Evolutionary conservation across 2,888 invertebrate species (phyloP), one percentile per base, ranked within the genome.

Genomic region (Lobophora halterata): DNA sequence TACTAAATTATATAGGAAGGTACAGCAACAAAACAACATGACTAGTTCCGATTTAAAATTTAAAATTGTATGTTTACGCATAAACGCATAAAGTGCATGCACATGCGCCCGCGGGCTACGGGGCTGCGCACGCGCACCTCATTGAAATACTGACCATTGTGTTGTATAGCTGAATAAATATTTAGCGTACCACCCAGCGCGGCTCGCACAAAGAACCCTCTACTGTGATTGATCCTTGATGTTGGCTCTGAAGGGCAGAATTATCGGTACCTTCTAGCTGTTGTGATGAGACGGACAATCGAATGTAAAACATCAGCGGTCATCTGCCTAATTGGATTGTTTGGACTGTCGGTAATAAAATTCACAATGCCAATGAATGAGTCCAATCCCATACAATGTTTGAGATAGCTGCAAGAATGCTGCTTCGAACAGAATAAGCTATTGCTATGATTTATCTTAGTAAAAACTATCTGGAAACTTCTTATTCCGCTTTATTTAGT

Each of bases 61-160:
- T 38, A 49, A 40, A 36, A 48, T 34, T 39, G 20, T 55, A 48
- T 39, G 26, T 27, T n/a, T n/a, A n/a, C n/a, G n/a, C n/a, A n/a
- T n/a, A n/a, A n/a, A n/a, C n/a, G n/a, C n/a, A n/a, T n/a, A n/a
- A n/a, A n/a, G n/a, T n/a, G n/a, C n/a, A n/a, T n/a, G n/a, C n/a
- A n/a, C n/a, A n/a, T n/a, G n/a, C n/a, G n/a, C n/a, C 72, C 65
- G 55, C 58, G 56, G 71, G 73, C 71, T 54, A 64, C 46, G 47
- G 55, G 48, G 44, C 50, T 45, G 57, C n/a, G 54, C 63, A 55
- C 61, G 62, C 63, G 56, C 52, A 28, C 5, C 55, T 49, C 76
- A 77, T 79, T 81, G 80, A 83, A 83, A 82, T 79, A 72, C 79
- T 73, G 72, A 75, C 82, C 78, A 86, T 86, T 86, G 86, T 86